These are phyloP conservation scores for Tetragonula clypearis DNA, from an alignment of 1,140 invertebrate genomes.

Conservation along the genomic window DNA sequence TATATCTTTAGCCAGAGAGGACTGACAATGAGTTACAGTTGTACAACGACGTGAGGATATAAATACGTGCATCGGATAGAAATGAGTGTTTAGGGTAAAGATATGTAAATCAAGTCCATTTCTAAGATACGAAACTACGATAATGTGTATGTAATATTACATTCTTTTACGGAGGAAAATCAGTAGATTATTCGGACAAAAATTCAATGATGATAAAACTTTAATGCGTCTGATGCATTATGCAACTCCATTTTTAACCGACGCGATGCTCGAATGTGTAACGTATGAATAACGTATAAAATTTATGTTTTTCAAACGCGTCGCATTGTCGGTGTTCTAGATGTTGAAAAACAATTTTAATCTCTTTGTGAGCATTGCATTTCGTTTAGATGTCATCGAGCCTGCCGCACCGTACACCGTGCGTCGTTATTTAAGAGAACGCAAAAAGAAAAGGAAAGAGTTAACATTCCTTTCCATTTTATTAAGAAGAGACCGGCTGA, in stretches of 20 bases:
- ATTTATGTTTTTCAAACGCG: not conserved
- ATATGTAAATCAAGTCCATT: too few species aligned
- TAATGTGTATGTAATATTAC: too few species aligned
- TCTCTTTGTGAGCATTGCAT: not conserved
- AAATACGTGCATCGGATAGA: too few species aligned
- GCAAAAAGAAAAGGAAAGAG: not conserved
- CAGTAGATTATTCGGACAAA: not conserved
- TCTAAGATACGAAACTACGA: too few species aligned
- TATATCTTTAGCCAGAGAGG: too few species aligned
- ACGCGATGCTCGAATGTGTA: not conserved
- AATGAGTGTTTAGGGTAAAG: too few species aligned
- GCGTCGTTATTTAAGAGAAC: not conserved
- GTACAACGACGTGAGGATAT: too few species aligned
- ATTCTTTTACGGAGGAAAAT: not conserved
- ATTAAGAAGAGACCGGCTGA: not conserved
- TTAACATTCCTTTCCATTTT: not conserved
- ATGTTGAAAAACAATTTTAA: constrained; percentile 33
- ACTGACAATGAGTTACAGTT: too few species aligned
- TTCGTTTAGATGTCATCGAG: constrained; percentile 15
- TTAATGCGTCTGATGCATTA: not conserved
- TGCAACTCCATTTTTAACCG: not conserved
- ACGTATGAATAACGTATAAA: not conserved
- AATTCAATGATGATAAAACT: not conserved
- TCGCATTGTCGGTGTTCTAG: not conserved
- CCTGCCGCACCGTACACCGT: not conserved